Evolutionary conservation across 2,888 invertebrate species (phyloP).

Genomic region (Erebia ligea): DNA sequence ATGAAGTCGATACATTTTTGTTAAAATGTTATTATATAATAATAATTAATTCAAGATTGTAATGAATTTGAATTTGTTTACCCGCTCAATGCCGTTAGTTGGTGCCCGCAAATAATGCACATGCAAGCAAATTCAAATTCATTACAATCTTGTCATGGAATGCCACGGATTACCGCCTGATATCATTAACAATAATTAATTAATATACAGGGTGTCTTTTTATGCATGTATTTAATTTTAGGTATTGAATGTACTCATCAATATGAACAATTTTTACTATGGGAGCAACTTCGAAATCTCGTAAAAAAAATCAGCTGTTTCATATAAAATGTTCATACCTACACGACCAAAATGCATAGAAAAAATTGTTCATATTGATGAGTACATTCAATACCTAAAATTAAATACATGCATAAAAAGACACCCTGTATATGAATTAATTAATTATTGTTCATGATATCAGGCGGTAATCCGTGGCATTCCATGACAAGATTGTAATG

Average conservation of each 20-base stretch:
- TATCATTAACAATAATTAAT: slow-evolving; percentile 1
- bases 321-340: neutral
- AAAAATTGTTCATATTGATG: too few relatives aligned
- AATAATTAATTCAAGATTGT: neutral
- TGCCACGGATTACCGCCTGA: slow-evolving; percentile 1
- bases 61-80: slow-evolving; percentile 1
- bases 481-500: slow-evolving; percentile 1
- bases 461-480: slow-evolving; percentile 1
- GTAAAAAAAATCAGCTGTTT: slow-evolving; percentile 2
- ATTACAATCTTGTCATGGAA: slow-evolving; percentile 1
- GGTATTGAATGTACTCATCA: neutral
- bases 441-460: neutral
- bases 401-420: neutral
- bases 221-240: slow-evolving; percentile 1
- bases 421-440: neutral
- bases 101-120: slow-evolving; percentile 1
- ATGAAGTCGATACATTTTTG: slow-evolving; percentile 1
- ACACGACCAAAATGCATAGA: slow-evolving; percentile 3
- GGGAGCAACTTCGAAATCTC: slow-evolving; percentile 1
- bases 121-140: slow-evolving; percentile 1
- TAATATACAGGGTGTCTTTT: neutral
- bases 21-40: neutral
- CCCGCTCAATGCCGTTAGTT: slow-evolving; percentile 1
- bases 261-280: slow-evolving; percentile 2
- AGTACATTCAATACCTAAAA: neutral